Evolutionary conservation across 2,113 vertebrate genomes (phyloP).

Genomic region (Prionailurus bengalensis): DNA sequence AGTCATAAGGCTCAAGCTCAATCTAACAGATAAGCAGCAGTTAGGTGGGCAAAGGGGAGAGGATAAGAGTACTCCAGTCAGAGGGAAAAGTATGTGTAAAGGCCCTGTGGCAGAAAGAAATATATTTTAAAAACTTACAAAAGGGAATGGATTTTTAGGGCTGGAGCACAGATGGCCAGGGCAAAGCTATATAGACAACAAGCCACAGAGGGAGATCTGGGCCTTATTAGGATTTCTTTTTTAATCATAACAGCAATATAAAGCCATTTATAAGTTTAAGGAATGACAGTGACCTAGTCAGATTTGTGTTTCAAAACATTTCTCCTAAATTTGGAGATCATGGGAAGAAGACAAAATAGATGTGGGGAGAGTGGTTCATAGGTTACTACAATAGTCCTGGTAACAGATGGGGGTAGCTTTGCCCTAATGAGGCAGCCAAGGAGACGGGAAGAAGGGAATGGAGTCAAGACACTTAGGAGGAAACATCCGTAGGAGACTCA

Average conservation of each 20-base stretch:
- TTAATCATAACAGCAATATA: not conserved
- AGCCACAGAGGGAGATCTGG: not conserved
- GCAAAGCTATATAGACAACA: not conserved
- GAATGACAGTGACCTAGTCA: not conserved
- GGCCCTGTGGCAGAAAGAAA: not conserved
- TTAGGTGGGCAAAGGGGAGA: not conserved
- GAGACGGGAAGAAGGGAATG: not conserved
- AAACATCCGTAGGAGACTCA: not conserved
- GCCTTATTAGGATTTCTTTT: not conserved
- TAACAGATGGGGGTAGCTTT: not conserved
- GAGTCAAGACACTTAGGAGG: not conserved
- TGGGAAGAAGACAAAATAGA: not conserved
- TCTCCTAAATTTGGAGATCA: not conserved
- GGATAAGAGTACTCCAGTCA: not conserved
- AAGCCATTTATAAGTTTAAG: not conserved
- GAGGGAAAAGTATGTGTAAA: slow-evolving; percentile 29
- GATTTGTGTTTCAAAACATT: not conserved
- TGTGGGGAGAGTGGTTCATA: not conserved
- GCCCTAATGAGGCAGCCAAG: not conserved
- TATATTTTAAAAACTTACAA: slow-evolving; percentile 25
- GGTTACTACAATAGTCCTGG: not conserved
- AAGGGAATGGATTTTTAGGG: not conserved
- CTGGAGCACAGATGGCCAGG: not conserved
- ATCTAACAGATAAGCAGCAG: not conserved
- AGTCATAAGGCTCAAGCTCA: not conserved